Base-by-base conservation (phyloP, 1,140 invertebrate species). In the Leptinotarsa defecta region DNA sequence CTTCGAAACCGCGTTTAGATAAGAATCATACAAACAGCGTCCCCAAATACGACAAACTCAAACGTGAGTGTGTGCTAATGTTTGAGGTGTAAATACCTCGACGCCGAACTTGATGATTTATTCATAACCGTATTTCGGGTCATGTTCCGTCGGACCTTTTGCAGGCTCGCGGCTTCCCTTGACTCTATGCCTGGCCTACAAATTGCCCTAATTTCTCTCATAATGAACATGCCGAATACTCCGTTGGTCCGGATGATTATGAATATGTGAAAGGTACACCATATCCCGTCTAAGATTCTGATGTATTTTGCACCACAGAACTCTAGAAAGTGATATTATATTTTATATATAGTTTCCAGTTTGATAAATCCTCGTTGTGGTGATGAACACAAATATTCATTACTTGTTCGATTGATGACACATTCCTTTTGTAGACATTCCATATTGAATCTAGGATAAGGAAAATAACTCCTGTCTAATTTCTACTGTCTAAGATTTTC, bases 71-170 rank as follows among this genome's bases (percentile, higher is more conserved):
- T 57, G 52, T 57, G 52, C 6, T 57, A 19, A 57, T 43, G n/a
- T 57, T 57, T 57, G 52, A 57, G n/a, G 52, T 57, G 52, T 17
- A 57, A 57, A 57, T 57, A 57, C 52, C 52, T 19, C 52, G n/a
- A 8, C 52, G 52, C 52, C 52, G 52, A 57, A 17, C 52, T 19
- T 57, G 6, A 57, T 57, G 52, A 57, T 57, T 57, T 57, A 57
- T 57, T 57, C 52, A 57, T 57, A n/a, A 57, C 52, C 52, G 52
- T 57, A 57, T 57, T 57, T 57, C 52, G 52, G 52, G n/a, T 19
- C 52, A 57, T 17, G 52, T 57, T 57, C n/a, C 52, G 15, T 57
- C 4, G 52, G 52, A 57, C 52, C 52, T 57, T 43, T 43, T 43
- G 34, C 34, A 8, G 5, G 34, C 34, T 43, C 34, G 13, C n/a